Percentiles rank a stretch among this genome's conserved stretches.
These are phyloP conservation scores for Hemibagrus guttatus DNA, from an alignment of 2,797 vertebrate genomes.

Conservation along the genomic window DNA sequence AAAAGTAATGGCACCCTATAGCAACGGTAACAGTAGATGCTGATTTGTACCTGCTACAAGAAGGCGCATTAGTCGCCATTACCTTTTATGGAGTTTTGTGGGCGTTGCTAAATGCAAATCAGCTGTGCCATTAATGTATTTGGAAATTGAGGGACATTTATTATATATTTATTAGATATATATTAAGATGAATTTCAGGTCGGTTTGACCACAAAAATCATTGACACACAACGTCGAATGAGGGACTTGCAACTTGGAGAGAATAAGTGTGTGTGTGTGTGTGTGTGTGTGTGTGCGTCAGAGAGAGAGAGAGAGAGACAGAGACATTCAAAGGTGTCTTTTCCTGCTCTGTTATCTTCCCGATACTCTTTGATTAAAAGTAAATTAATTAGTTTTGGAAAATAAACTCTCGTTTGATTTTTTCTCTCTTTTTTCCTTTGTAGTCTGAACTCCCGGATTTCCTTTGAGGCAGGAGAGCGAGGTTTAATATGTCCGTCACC, in stretches of 20 bases:
- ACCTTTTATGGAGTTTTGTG: not conserved
- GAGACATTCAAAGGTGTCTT: constrained; percentile 17
- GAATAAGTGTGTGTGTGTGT: not conserved
- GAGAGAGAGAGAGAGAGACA: not conserved
- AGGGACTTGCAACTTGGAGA: not conserved
- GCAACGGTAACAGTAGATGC: too few relatives aligned
- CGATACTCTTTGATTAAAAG: constrained; percentile 41
- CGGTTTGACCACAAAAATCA: not conserved
- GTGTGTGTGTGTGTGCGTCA: not conserved
- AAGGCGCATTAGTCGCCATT: not conserved
- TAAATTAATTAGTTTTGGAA: constrained; percentile 39
- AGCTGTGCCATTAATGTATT: not conserved
- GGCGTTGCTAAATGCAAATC: not conserved
- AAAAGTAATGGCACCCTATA: too few relatives aligned
- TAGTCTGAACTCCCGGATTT: constrained; percentile 30
- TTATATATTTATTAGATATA: not conserved
- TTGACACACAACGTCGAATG: not conserved
- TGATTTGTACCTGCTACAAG: too few relatives aligned
- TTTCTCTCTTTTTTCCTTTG: not conserved
- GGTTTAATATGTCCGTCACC: constrained; percentile 56
- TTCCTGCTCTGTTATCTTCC: not conserved
- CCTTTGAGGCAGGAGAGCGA: constrained; percentile 26
- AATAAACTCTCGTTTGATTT: constrained; percentile 13
- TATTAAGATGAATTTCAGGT: not conserved
- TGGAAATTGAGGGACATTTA: not conserved